Base-by-base conservation (phyloP, 2,888 invertebrate species). In the Sipha maydis region DNA sequence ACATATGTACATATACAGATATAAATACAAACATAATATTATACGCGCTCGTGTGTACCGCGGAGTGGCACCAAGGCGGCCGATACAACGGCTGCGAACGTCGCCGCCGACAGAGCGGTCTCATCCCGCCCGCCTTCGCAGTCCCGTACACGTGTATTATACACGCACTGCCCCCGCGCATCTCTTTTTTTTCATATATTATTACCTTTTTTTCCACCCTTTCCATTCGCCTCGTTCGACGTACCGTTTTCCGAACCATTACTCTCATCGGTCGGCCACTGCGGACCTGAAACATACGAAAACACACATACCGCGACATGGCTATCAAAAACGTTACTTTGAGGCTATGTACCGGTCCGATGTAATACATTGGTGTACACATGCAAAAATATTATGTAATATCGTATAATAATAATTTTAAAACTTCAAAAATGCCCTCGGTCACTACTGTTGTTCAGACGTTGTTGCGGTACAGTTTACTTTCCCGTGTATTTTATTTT, bases 251-350 rank as follows among this genome's bases (percentile, higher is more conserved):
- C 86, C 41, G 75, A 88, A 75, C 80, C 86, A 61, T 88, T 88
- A 78, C 54, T 79, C 8, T 61, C 75, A 31, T 77, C 77, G 41
- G 86, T 88, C 73, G 86, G 34, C 86, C 86, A 88, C 38, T 88
- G 86, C 31, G 86, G 86, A 67, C 86, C 86, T 88, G 80, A 88
- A 86, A 86, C 86, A 79, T 79, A 31, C 41, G n/a, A 71, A 85
- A 71, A 71, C 77, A 78, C 85, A 34, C 48, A 38, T 14, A 77
- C n/a, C 80, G 41, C 38, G 17, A 69, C 41, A 21, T 82, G n/a
- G 61, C 38, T 71, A 71, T 82, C 61, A 41, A 69, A 69, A 82
- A 82, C 48, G 14, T 71, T 71, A 73, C n/a, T 69, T 69, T n/a
- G 69, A 8, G 28, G 69, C 25, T 21, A 41, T 41, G 28, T 5